Evolutionary conservation across 2,888 invertebrate species (phyloP).

Genomic region (Heliconius hortense): DNA sequence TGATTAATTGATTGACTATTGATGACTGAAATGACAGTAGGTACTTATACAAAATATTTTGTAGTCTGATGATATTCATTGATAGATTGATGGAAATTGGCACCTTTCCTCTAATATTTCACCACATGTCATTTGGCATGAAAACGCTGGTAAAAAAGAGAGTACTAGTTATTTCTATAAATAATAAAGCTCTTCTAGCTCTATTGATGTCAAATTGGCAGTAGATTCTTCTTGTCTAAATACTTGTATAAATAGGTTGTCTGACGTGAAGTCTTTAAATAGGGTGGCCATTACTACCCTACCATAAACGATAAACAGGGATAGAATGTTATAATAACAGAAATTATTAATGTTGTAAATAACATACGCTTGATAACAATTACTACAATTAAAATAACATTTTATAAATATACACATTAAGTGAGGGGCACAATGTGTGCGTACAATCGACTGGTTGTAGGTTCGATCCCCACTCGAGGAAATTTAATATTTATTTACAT

Average conservation of each 20-base stretch:
- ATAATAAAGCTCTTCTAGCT: not conserved
- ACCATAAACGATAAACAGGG: not conserved
- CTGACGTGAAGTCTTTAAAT: not conserved
- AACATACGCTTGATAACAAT: no score
- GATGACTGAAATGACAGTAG: not conserved
- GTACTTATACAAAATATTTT: not conserved
- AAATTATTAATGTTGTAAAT: no score
- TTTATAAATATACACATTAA: no score
- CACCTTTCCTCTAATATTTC: constrained; percentile 9
- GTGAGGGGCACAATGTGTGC: no score
- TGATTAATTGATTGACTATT: not conserved
- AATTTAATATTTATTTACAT: no score
- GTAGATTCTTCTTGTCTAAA: not conserved
- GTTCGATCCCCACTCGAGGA: no score
- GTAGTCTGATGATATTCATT: not conserved
- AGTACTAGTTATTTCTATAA: not conserved
- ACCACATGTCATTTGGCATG: not conserved
- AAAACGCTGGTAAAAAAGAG: not conserved
- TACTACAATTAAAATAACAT: no score
- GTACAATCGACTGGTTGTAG: no score
- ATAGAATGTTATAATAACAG: no score
- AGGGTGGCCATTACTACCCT: not conserved
- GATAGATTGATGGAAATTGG: not conserved
- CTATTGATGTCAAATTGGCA: not conserved
- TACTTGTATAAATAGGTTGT: no score